phyloP scores from a whole-genome alignment of 53 echinoderm and acorn worm species.

The Patiria pectinifera region DNA sequence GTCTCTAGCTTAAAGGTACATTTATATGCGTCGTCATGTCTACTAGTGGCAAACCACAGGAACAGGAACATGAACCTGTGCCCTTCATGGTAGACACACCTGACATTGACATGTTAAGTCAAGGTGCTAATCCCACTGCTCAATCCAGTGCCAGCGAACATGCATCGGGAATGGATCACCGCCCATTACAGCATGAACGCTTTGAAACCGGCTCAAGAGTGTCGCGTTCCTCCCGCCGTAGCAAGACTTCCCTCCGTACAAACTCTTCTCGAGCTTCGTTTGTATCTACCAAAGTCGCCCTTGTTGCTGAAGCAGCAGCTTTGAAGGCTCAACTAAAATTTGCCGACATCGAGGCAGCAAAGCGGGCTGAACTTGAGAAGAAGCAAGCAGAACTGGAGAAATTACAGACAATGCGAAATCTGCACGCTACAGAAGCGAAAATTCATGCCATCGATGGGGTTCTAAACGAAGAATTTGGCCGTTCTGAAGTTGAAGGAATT shows the following conservation, averaged over 20 bases:
- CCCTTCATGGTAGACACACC: conserved; percentile 23
- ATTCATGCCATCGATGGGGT: conserved; percentile 5
- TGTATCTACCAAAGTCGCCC: conserved; percentile 2
- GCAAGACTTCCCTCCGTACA: conserved; percentile 4
- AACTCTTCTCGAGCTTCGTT: conserved; percentile 11
- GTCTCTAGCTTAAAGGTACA: not conserved
- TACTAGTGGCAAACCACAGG: not conserved
- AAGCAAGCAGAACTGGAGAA: conserved; percentile 15
- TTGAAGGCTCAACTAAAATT: conserved; percentile 23
- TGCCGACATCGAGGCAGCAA: conserved; percentile 20
- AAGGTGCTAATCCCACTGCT: not conserved
- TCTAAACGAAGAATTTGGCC: not conserved
- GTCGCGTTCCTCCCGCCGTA: conserved; percentile 3
- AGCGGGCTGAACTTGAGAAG: conserved; percentile 9
- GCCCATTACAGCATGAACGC: not conserved
- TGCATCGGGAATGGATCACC: not conserved
- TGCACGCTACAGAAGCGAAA: conserved; percentile 13
- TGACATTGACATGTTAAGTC: conserved; percentile 7
- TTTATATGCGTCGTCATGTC: not conserved
- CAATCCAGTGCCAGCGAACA: not conserved
- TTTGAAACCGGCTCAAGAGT: conserved; percentile 6
- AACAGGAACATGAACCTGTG: conserved; percentile 2
- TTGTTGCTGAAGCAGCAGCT: conserved; percentile 34
- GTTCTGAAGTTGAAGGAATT: not conserved
- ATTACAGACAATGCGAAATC: conserved; percentile 12